Evolutionary conservation across 1,140 invertebrate genomes (phyloP).

Genomic region (Ladona fulva): DNA sequence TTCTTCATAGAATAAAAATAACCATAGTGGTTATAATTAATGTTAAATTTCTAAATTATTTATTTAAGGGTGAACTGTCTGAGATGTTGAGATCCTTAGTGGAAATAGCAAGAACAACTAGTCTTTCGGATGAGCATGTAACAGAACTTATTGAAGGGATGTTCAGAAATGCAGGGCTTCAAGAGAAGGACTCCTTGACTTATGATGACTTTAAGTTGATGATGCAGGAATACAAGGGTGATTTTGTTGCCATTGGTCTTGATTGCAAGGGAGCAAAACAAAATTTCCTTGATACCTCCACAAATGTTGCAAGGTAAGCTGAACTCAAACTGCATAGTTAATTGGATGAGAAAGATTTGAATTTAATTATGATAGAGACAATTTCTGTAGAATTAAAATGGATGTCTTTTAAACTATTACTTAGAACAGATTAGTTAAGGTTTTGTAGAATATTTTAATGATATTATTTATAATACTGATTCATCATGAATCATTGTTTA

Average conservation of each 20-base stretch:
- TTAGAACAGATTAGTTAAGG: too few relatives aligned
- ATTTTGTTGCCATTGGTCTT: conserved; percentile 91
- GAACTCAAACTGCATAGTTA: too few relatives aligned
- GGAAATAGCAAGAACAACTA: conserved; percentile 88
- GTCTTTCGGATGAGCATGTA: conserved; percentile 78
- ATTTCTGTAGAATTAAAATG: too few relatives aligned
- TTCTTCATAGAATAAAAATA: too few relatives aligned
- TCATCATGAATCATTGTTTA: too few relatives aligned
- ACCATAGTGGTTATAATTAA: too few relatives aligned
- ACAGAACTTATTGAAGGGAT: conserved; percentile 90
- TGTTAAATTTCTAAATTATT: too few relatives aligned
- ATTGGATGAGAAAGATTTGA: too few relatives aligned
- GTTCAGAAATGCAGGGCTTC: conserved; percentile 84
- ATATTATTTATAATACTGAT: too few relatives aligned
- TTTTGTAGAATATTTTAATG: too few relatives aligned
- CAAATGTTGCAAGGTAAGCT: conserved; percentile 70
- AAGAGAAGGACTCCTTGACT: conserved; percentile 82
- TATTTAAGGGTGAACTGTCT: conserved; percentile 60
- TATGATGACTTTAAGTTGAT: conserved; percentile 93
- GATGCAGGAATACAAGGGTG: conserved; percentile 95
- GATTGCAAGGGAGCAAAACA: conserved; percentile 95
- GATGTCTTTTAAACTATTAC: too few relatives aligned
- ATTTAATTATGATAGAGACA: too few relatives aligned
- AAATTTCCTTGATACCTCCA: conserved; percentile 89
- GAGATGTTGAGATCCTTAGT: conserved; percentile 90